Conservation (phyloP, 2,113 vertebrate genomes). For the Macaca fascicularis region DNA sequence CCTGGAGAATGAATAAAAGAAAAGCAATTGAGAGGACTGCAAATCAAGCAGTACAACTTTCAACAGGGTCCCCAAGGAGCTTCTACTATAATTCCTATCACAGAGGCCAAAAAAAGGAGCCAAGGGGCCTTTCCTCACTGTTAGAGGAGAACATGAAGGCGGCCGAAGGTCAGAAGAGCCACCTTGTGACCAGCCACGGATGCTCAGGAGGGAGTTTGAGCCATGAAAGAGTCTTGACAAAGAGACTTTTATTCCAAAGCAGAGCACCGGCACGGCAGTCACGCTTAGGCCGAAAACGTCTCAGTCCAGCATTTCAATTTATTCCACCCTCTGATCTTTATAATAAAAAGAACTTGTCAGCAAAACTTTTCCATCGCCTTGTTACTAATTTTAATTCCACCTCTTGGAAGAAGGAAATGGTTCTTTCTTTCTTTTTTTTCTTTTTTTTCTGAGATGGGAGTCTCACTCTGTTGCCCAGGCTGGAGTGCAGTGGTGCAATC, state of each 20-base stretch:
- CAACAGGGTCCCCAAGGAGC: background rate
- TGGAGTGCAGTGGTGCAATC: no score
- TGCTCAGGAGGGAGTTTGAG: no score
- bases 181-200: background rate
- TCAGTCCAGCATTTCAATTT: no score
- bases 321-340: background rate
- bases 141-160: background rate
- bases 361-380: background rate
- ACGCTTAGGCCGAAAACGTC: rapidly evolving
- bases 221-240: background rate
- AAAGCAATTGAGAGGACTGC: background rate
- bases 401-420: background rate
- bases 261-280: background rate
- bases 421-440: background rate
- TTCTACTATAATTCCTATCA: background rate
- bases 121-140: background rate
- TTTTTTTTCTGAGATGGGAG: no score
- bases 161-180: background rate
- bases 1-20: background rate
- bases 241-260: background rate
- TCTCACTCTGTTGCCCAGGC: no score
- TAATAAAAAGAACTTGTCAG: background rate
- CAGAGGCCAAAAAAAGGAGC: background rate
- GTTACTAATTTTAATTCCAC: background rate
- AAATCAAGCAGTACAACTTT: background rate